These are phyloP conservation scores for Felis catus DNA, from an alignment of 2,113 vertebrate genomes.

Conservation along the genomic window DNA sequence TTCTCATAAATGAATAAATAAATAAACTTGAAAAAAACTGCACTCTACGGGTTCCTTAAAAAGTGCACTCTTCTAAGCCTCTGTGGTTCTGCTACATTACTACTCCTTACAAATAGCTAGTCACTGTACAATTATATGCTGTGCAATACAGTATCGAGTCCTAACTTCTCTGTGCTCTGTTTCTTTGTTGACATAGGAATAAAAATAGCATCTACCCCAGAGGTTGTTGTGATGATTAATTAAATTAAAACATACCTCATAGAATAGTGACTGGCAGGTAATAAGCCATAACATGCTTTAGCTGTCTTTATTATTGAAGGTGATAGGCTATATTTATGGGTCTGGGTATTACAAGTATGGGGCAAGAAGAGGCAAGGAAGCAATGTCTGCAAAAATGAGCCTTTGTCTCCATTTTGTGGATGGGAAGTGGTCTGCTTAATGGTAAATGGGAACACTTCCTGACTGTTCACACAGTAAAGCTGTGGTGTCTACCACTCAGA, in stretches of 20 bases:
- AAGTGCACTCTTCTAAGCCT: not conserved
- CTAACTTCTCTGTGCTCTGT: not conserved
- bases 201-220: not conserved
- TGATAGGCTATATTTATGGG: not conserved
- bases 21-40: not conserved
- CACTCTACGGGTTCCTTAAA: not conserved
- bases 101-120: not conserved
- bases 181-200: not conserved
- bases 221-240: not conserved
- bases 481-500: no score
- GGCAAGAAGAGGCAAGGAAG: not conserved
- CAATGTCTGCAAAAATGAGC: not conserved
- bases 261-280: not conserved
- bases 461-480: not conserved
- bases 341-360: not conserved
- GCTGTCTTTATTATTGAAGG: not conserved
- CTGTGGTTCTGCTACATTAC: not conserved
- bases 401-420: not conserved
- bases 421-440: not conserved
- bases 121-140: not conserved
- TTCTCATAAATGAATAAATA: no score
- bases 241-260: not conserved
- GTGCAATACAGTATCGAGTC: not conserved
- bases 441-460: not conserved
- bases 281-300: not conserved